A percentile compares a stretch with the other conserved stretches of the same genome.
Evolutionary conservation across 2,113 vertebrate genomes (phyloP).

Genomic region (Astur gentilis): DNA sequence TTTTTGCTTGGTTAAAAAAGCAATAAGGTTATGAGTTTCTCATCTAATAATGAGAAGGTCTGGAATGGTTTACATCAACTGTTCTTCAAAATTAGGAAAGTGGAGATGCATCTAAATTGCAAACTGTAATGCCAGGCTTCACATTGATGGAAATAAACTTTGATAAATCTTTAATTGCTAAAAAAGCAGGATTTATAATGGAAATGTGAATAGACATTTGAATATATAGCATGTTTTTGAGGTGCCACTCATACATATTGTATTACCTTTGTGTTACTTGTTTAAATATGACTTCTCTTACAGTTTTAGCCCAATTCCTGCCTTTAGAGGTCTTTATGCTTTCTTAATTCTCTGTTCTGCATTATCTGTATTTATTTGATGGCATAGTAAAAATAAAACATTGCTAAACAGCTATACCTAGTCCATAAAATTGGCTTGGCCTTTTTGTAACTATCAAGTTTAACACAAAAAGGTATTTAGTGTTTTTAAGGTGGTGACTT

Average conservation of each 20-base stretch:
- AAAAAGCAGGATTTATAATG: background rate
- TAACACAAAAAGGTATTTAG: background rate
- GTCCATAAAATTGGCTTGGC: background rate
- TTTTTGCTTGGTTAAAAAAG: background rate
- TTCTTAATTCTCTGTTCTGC: background rate
- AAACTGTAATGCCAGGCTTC: background rate
- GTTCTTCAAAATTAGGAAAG: background rate
- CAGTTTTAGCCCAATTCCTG: background rate
- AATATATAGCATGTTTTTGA: background rate
- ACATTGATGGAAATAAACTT: background rate
- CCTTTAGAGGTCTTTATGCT: background rate
- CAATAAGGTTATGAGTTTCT: background rate
- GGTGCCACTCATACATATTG: background rate
- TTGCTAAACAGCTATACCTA: background rate
- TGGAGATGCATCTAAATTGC: background rate
- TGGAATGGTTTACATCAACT: constrained; percentile 2
- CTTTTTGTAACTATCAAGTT: background rate
- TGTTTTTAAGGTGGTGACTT: constrained; percentile 1
- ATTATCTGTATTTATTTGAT: constrained; percentile 10
- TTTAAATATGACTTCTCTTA: background rate
- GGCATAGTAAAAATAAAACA: background rate
- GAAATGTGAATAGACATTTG: background rate
- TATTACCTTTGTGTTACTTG: background rate
- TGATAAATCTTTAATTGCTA: background rate
- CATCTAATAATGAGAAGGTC: background rate